These are phyloP conservation scores for Lanistes nyassanus DNA, from an alignment of 1,140 invertebrate species.

Conservation along the genomic window DNA sequence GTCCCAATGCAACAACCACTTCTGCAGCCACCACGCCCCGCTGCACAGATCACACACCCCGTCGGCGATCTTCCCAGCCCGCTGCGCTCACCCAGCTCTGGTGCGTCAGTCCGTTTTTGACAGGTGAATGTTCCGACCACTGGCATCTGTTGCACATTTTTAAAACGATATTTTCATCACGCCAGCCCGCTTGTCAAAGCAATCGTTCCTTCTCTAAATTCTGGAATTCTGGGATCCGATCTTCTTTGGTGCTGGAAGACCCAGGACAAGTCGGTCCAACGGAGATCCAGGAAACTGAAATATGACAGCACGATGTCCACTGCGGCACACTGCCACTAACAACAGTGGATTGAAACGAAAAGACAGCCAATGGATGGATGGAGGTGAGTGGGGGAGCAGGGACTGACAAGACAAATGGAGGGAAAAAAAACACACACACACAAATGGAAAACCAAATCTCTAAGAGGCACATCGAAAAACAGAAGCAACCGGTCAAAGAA, in stretches of 20 bases:
- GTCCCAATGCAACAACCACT: too few species aligned
- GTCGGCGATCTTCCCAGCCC: background rate
- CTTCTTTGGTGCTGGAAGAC: background rate
- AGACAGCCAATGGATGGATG: background rate
- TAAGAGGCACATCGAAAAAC: too few species aligned
- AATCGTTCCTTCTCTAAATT: background rate
- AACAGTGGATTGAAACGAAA: background rate
- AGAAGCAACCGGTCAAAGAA: too few species aligned
- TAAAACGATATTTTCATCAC: background rate
- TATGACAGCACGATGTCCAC: background rate
- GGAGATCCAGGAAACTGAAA: slow-evolving; percentile 7
- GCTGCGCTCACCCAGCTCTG: too few species aligned
- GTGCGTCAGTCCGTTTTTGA: background rate
- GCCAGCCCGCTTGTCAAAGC: background rate
- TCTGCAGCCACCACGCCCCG: too few species aligned
- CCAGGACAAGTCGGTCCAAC: background rate
- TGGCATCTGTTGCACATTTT: background rate
- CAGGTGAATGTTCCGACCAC: too few species aligned
- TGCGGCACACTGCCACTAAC: too few species aligned
- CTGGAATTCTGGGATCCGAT: slow-evolving; percentile 9
- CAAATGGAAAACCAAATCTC: slow-evolving; percentile 4
- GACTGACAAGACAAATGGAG: slow-evolving; percentile 12
- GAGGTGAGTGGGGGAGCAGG: background rate
- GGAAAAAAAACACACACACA: slow-evolving; percentile 19
- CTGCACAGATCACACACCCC: background rate